Evolutionary conservation across 2,888 invertebrate genomes (phyloP).

Genomic region (Oasisia sp.): DNA sequence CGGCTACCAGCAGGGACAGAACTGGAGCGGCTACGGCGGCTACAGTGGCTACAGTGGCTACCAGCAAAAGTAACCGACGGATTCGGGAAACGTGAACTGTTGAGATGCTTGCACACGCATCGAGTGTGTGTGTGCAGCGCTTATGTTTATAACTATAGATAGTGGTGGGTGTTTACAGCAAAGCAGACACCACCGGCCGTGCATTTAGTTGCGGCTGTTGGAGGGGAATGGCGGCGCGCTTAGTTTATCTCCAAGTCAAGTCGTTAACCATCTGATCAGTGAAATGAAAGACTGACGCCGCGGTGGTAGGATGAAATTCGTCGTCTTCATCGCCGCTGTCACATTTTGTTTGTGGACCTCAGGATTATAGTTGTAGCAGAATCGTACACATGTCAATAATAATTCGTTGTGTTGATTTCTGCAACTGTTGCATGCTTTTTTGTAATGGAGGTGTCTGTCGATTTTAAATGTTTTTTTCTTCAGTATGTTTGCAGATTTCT

Average conservation of each 20-base stretch:
- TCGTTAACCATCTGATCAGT: not conserved
- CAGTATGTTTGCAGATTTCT: not conserved
- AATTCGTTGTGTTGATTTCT: not conserved
- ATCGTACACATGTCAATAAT: not conserved
- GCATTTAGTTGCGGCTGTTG: not conserved
- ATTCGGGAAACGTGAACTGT: not conserved
- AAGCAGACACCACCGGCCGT: not conserved
- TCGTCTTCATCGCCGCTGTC: not conserved
- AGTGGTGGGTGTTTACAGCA: not conserved
- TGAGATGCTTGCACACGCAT: not conserved
- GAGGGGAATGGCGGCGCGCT: not conserved
- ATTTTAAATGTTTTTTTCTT: constrained; percentile 13
- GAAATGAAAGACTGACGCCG: not conserved
- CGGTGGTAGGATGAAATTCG: not conserved
- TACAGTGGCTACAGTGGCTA: not conserved
- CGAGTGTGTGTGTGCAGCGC: not conserved
- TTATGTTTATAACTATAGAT: not conserved
- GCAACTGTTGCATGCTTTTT: not conserved
- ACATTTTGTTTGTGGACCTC: not conserved
- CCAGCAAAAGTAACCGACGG: not conserved
- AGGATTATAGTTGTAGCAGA: constrained; percentile 5
- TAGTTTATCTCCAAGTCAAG: not conserved
- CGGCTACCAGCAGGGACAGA: not conserved
- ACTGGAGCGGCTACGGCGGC: not conserved
- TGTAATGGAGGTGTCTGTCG: not conserved